These are phyloP conservation scores for Herpetotheres cachinnans DNA, from an alignment of 2,113 vertebrate species.

Conservation along the genomic window DNA sequence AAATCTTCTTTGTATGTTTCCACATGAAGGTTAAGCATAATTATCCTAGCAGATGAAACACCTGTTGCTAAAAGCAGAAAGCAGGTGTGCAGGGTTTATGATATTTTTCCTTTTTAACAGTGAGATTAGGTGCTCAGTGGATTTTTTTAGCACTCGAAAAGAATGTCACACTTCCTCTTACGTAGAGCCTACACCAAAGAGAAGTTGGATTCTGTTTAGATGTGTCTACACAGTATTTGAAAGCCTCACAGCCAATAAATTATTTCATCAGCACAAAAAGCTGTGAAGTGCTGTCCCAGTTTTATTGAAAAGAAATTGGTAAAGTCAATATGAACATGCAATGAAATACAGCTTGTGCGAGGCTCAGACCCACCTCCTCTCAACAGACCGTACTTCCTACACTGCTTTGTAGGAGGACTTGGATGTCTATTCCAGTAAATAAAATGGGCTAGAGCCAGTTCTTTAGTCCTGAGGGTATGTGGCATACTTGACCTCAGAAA, in stretches of 20 bases:
- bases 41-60: neutral
- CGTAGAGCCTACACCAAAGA: neutral
- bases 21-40: neutral
- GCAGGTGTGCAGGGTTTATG: neutral
- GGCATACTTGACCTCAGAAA: neutral
- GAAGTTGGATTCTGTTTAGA: neutral
- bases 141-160: neutral
- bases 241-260: neutral
- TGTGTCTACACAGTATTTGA: neutral
- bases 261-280: neutral
- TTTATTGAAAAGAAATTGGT: neutral
- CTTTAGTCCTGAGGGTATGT: neutral
- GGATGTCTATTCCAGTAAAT: neutral
- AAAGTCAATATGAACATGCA: neutral
- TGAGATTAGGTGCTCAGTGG: neutral
- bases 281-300: neutral
- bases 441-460: neutral
- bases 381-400: neutral
- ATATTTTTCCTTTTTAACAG: neutral
- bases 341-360: neutral
- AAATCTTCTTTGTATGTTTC: neutral
- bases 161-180: neutral
- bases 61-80: neutral
- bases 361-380: neutral
- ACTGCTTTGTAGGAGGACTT: neutral